Evolutionary conservation across 1,140 invertebrate genomes (phyloP), one percentile per base, ranked within the genome.

Genomic region (Gyrodactylus bullatarudis): DNA sequence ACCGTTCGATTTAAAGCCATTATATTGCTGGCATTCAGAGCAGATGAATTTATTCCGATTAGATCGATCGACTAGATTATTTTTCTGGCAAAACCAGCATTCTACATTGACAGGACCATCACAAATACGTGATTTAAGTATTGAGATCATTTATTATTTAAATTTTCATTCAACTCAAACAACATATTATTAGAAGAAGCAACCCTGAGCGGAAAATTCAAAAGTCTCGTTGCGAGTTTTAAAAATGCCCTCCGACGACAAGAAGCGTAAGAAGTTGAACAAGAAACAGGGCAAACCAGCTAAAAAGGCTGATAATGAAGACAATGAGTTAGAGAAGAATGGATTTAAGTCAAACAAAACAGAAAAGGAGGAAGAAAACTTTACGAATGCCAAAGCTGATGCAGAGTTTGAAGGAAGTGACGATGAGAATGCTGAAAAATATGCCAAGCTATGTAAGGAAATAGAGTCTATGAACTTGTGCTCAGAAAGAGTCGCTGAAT

Each of bases 401-500:
- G 72, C 68, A 71, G 72, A 73, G 23, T 73, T 34, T 23, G n/a
- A 27, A 26, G 72, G 72, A 1, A 68, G 34, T 22, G 72, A 73
- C 20, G 72, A 73, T 69, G 72, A 73, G 23, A 26, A 23, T 1
- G 21, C 21, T 23, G 16, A 20, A 1, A 34, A 26, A 26, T 23
- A 1, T 1, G 72, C 72, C 34, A 26, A 2, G 1, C 24, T 71
- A 71, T 20, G 21, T 1, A n/a, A 71, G 20, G 72, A 73, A 24
- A 73, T 73, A 1, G 72, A 73, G 25, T 26, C 21, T 68, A 21
- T 73, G 22, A 68, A 73, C 25, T 69, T 73, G 26, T 69, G 34
- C 23, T 21, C 20, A 74, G 85, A 87, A 75, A 83, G 95, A 75
- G 92, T 90, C 81, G 89, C 91, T 0, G 88, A 93, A 79, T 89